Evolutionary conservation across 2,888 invertebrate species (phyloP).

Genomic region (Hydriomena furcata): DNA sequence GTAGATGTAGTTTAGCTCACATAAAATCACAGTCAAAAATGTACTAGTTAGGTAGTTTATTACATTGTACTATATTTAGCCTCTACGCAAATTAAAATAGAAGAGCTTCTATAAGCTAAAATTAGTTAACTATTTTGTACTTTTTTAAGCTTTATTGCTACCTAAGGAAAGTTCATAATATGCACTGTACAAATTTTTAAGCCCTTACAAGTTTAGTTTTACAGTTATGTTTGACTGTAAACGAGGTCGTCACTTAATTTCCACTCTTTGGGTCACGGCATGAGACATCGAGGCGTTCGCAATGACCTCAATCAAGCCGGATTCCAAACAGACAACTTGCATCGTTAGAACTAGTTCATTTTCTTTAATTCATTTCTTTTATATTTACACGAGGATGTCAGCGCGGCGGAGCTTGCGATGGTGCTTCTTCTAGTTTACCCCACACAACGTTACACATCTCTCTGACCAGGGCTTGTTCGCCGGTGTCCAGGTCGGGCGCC

Average conservation of each 20-base stretch:
- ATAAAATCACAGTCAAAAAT: conserved; percentile 23
- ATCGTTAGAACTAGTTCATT: conserved; percentile 55
- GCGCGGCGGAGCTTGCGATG: conserved; percentile 83
- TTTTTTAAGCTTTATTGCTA: conserved; percentile 23
- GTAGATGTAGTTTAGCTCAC: conserved; percentile 13
- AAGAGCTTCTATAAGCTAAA: too few relatives aligned
- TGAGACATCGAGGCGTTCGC: conserved; percentile 56
- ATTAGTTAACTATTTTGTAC: conserved; percentile 37
- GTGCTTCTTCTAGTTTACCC: conserved; percentile 94
- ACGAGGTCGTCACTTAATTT: conserved; percentile 67
- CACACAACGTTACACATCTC: conserved; percentile 99
- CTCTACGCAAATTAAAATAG: conserved; percentile 15
- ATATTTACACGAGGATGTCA: conserved; percentile 43
- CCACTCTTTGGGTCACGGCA: conserved; percentile 73
- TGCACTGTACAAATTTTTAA: conserved; percentile 33
- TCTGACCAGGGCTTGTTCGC: conserved; percentile 95
- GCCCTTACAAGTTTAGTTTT: conserved; percentile 48
- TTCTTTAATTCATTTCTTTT: conserved; percentile 46
- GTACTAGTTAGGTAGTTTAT: background rate
- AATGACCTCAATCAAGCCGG: conserved; percentile 71
- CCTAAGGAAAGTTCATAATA: conserved; percentile 45
- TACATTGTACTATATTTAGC: conserved; percentile 9
- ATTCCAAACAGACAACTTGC: conserved; percentile 65
- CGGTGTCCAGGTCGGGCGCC: conserved; percentile 89
- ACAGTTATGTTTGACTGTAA: conserved; percentile 56